Evolutionary conservation across 37 sponge, comb jelly and placozoan species (phyloP).

Genomic region (Halichondria panicea): DNA sequence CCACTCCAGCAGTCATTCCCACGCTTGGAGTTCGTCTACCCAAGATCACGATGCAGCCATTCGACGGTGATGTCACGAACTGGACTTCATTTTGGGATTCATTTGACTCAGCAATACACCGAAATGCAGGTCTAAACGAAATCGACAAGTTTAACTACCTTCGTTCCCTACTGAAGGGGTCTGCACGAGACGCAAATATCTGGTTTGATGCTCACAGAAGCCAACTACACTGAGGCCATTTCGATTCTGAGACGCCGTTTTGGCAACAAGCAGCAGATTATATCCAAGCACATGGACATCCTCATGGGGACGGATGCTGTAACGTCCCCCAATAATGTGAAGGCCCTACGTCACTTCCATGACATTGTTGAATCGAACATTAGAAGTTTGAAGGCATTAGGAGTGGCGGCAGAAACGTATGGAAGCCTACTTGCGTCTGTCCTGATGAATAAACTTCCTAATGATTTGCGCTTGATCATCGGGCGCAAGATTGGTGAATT

Average conservation of each 20-base stretch:
- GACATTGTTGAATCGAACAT: constrained; percentile 34
- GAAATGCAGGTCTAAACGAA: constrained; percentile 9
- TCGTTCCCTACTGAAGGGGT: constrained; percentile 23
- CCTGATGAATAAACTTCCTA: constrained; percentile 20
- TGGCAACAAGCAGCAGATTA: constrained; percentile 40
- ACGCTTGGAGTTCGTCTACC: constrained; percentile 11
- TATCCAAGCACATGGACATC: constrained; percentile 38
- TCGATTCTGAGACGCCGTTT: constrained; percentile 24
- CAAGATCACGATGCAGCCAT: constrained; percentile 16
- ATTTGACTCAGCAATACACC: constrained; percentile 15
- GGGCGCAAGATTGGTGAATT: constrained; percentile 16
- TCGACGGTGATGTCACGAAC: constrained; percentile 8
- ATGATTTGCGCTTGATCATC: constrained; percentile 19
- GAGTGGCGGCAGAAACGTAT: constrained; percentile 27
- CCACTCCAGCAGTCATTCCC: too few relatives aligned
- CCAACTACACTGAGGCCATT: constrained; percentile 24
- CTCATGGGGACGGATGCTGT: constrained; percentile 13
- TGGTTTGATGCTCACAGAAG: too few relatives aligned
- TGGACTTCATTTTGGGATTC: constrained; percentile 43
- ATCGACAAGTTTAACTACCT: constrained; percentile 42
- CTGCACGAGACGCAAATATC: constrained; percentile 26
- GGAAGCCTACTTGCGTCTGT: constrained; percentile 32
- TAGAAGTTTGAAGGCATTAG: constrained; percentile 35
- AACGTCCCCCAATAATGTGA: constrained; percentile 6
- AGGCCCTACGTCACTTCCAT: constrained; percentile 9